Base-by-base conservation (phyloP, 2,888 invertebrate species). In the Lathronympha strigana region DNA sequence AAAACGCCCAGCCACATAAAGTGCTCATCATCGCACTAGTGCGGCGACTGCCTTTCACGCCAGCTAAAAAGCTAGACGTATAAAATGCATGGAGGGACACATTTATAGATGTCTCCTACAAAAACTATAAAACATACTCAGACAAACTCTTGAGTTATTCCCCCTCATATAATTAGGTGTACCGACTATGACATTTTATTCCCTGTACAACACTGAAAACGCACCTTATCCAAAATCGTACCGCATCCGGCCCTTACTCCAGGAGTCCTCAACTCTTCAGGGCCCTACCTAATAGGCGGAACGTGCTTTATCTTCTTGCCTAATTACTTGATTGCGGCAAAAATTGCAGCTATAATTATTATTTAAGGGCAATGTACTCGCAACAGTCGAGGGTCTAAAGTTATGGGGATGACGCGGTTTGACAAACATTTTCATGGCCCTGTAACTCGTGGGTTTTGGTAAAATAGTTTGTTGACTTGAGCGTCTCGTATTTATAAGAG, bases 291-390 rank as follows among this genome's bases (percentile, higher is more conserved):
- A 79, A 84, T 79, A 73, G 79, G 67, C 68, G 67, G 69, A 69
- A 71, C 87, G 87, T 87, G 87, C 78, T 79, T 82, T 85, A 86
- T 86, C 85, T 72, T 40, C 69, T 75, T 70, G 69, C 73, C 72
- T 72, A 73, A 78, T 73, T 74, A 71, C 76, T 74, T 81, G 79
- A 85, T 86, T 83, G 77, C 68, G 71, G 71, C 68, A 67, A 76
- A 81, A 83, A 77, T 76, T 75, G 72, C 72, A 72, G 69, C 74
- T 72, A 64, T 71, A 62, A n/a, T 43, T 67, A 58, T 58, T 60
- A 66, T 53, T 60, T 58, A 60, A 66, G 47, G 54, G 61, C 38
- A 51, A 66, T 61, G 61, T 61, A 31, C 66, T 61, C 33, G 45
- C 40, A 51, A 51, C 54, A 51, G 57, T 40, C 23, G 38, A 63